Conservation (phyloP, 2,888 invertebrate species). For the Chironomus riparius region DNA sequence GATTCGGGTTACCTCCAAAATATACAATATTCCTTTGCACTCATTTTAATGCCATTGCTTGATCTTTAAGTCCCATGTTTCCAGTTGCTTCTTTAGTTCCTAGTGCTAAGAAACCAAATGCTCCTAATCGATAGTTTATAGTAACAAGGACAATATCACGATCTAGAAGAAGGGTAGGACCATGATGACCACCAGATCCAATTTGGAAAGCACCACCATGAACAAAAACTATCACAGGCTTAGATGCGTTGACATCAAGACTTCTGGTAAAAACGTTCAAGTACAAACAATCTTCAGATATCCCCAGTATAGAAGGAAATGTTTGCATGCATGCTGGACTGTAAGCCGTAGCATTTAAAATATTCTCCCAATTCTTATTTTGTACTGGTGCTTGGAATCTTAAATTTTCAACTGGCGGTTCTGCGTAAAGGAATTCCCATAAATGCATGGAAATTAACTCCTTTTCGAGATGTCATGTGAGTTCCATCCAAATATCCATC, state of each 20-base stretch:
- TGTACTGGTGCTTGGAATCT: conserved; percentile 40
- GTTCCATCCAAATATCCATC: conserved; percentile 41
- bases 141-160: too few species aligned
- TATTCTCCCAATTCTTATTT: conserved; percentile 36
- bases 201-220: conserved; percentile 33
- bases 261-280: conserved; percentile 50
- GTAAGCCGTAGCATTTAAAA: conserved; percentile 40
- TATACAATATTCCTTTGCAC: too few species aligned
- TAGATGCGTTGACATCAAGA: conserved; percentile 9
- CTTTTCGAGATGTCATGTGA: conserved; percentile 39
- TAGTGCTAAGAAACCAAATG: too few species aligned
- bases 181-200: too few species aligned
- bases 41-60: too few species aligned
- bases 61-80: too few species aligned
- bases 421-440: conserved; percentile 43
- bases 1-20: too few species aligned
- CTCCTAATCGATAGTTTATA: too few species aligned
- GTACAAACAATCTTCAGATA: conserved; percentile 55
- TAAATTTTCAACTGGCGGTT: conserved; percentile 39
- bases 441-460: conserved; percentile 42
- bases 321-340: conserved; percentile 39
- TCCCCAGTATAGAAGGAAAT: conserved; percentile 29
- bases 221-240: conserved; percentile 36
- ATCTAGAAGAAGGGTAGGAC: too few species aligned
- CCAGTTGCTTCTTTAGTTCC: too few species aligned